Evolutionary conservation across 2,888 invertebrate species (phyloP).

Genomic region (Plutella xylostella): DNA sequence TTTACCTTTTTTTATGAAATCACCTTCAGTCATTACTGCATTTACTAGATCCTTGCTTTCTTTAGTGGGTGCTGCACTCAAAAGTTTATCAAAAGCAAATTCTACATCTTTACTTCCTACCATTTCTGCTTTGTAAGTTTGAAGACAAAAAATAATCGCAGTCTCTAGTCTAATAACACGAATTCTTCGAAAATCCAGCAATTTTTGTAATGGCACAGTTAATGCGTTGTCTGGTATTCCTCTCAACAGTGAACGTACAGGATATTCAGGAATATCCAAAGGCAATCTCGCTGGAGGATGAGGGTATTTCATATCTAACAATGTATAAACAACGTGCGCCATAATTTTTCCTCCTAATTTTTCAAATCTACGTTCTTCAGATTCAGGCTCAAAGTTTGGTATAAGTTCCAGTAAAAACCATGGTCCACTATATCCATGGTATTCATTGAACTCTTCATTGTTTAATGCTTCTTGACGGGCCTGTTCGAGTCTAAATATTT

Average conservation of each 20-base stretch:
- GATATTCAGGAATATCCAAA: slow-evolving; percentile 42
- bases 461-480: slow-evolving; percentile 65
- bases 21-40: slow-evolving; percentile 34
- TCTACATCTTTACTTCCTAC: slow-evolving; percentile 60
- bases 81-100: slow-evolving; percentile 45
- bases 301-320: slow-evolving; percentile 61
- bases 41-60: slow-evolving; percentile 43
- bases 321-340: slow-evolving; percentile 64
- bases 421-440: slow-evolving; percentile 59
- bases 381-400: slow-evolving; percentile 47
- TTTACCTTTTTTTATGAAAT: too few species aligned
- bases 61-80: slow-evolving; percentile 32
- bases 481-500: slow-evolving; percentile 55
- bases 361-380: slow-evolving; percentile 52
- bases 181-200: slow-evolving; percentile 47
- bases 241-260: slow-evolving; percentile 48
- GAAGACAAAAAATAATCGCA: slow-evolving; percentile 70
- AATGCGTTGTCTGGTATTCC: slow-evolving; percentile 51
- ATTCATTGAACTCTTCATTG: slow-evolving; percentile 67
- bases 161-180: slow-evolving; percentile 53
- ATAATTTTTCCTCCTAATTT: slow-evolving; percentile 53
- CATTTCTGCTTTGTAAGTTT: slow-evolving; percentile 65
- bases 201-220: slow-evolving; percentile 43
- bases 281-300: slow-evolving; percentile 37
- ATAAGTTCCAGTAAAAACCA: slow-evolving; percentile 63